Conservation (phyloP, 2,888 invertebrate genomes). For the Ichneumoninae sp. region DNA sequence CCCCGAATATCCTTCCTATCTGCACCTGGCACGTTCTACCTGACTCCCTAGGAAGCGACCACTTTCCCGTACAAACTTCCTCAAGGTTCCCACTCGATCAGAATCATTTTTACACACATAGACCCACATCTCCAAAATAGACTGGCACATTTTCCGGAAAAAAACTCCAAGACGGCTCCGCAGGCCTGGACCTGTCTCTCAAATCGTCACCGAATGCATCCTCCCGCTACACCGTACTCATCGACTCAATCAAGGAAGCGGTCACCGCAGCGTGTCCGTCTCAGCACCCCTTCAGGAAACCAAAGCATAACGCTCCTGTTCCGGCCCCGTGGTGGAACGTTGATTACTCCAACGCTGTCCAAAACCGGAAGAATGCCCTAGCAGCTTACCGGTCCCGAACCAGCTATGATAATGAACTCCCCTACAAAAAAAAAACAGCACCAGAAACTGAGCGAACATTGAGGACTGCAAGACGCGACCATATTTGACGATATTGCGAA, state of each 20-base stretch:
- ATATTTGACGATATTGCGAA: background rate
- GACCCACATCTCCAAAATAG: background rate
- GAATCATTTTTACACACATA: background rate
- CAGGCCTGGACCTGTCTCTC: background rate
- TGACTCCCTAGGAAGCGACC: constrained; percentile 50
- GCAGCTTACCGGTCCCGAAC: background rate
- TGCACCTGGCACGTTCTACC: constrained; percentile 26
- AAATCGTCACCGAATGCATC: background rate
- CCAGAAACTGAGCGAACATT: background rate
- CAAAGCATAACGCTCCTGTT: background rate
- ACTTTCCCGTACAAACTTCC: constrained; percentile 14
- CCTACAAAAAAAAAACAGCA: background rate
- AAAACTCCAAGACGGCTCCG: background rate
- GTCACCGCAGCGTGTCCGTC: background rate
- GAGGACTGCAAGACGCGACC: background rate
- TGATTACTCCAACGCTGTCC: background rate
- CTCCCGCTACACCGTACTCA: background rate
- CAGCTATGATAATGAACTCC: constrained; percentile 9
- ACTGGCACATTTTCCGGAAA: background rate
- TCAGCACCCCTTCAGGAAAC: background rate
- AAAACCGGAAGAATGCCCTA: background rate
- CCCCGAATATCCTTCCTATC: constrained; percentile 6
- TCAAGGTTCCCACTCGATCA: background rate
- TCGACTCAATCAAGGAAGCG: background rate
- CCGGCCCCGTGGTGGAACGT: constrained; percentile 34